These are phyloP conservation scores for Patiria miniata DNA, from an alignment of 35 echinoderm and acorn worm genomes.

Conservation along the genomic window DNA sequence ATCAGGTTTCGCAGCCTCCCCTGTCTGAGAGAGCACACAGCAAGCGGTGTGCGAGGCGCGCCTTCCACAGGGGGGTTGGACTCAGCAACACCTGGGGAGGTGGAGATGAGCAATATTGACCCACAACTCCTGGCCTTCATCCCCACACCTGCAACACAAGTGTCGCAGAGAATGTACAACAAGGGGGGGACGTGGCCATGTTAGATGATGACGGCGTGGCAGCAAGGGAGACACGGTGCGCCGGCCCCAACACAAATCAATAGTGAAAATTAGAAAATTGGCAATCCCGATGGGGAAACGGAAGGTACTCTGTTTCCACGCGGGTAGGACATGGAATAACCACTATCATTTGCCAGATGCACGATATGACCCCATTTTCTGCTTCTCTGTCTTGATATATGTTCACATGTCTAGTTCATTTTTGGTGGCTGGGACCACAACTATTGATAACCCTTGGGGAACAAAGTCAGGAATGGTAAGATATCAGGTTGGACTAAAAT, in stretches of 20 bases:
- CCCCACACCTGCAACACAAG: slow-evolving; percentile 3
- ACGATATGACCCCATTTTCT: background rate
- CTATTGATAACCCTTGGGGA: too few relatives aligned
- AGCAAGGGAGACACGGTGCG: background rate
- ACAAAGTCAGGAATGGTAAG: too few relatives aligned
- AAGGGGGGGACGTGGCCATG: background rate
- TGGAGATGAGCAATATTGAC: slow-evolving; percentile 21
- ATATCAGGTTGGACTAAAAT: background rate
- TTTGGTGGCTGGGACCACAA: too few relatives aligned
- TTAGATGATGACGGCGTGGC: background rate
- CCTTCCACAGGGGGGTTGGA: background rate
- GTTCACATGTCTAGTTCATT: too few relatives aligned
- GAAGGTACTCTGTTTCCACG: slow-evolving; percentile 15
- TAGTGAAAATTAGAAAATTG: slow-evolving; percentile 31
- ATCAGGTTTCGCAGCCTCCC: background rate
- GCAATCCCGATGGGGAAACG: slow-evolving; percentile 6
- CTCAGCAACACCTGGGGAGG: slow-evolving; percentile 17
- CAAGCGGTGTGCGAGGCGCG: background rate
- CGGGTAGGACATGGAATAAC: slow-evolving; percentile 12
- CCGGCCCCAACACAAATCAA: background rate
- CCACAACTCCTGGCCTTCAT: slow-evolving; percentile 14
- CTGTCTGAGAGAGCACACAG: background rate
- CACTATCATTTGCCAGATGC: background rate
- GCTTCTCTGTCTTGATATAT: too few relatives aligned
- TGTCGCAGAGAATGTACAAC: background rate